Evolutionary conservation across 2,797 vertebrate genomes (phyloP), one percentile per base, ranked within the genome.

Genomic region (Siniperca obscura): DNA sequence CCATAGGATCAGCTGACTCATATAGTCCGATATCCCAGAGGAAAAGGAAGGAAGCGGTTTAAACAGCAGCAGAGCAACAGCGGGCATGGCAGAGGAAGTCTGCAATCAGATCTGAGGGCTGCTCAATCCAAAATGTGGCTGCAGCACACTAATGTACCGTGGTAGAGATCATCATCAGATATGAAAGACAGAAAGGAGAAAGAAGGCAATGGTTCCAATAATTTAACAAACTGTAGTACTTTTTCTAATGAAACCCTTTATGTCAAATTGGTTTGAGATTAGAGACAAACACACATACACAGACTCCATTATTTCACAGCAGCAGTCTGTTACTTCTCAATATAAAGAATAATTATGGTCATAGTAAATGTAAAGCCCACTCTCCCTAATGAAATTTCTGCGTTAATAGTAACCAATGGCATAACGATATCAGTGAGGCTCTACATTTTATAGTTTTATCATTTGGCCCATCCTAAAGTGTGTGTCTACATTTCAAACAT

Each of bases 11-110:
- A 42, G 7, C 6, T 0, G 36, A 30, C 38, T 59, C 42, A n/a
- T 22, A 22, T 0, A 38, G 50, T 42, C 34, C 0, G 1, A 67
- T 38, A 61, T 40, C 16, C 40, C 8, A 36, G 59, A 56, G 40
- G 42, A 64, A 61, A 12, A 52, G n/a, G 44, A 38, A 69, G 76
- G 46, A 10, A 48, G 61, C 55, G 44, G 21, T 44, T 72, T 44
- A 76, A 72, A 72, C 53, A 38, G 14, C 25, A 50, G 42, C 67
- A 17, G 27, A 46, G 67, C 57, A 67, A 59, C 46, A 34, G 70
- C 12, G 22, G 17, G 13, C 34, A n/a, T n/a, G 17, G 55, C 40
- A 38, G 25, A 72, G 40, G 22, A 42, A 52, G 68, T 56, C 10
- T 56, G 16, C 16, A 52, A n/a, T 57, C 48, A 68, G 16, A 71